Base-by-base conservation (phyloP, 2,888 invertebrate genomes). In the Tetragonisca angustula region DNA sequence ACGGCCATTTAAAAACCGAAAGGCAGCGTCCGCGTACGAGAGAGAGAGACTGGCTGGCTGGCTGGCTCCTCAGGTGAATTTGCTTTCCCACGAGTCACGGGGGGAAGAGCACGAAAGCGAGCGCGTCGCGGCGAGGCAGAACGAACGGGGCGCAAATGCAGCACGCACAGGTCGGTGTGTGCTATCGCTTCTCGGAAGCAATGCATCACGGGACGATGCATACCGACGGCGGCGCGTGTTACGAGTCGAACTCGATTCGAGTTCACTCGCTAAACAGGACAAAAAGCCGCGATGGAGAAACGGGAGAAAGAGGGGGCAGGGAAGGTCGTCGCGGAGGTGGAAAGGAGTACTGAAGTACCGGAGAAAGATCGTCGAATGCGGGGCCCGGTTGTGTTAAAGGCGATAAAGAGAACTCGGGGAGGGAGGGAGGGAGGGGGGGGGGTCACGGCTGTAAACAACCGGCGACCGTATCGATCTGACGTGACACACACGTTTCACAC, bases 151-250 rank as follows among this genome's bases (percentile, higher is more conserved):
- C 21, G 64, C 27, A 52, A 62, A 50, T 1, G 83, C 74, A 71
- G 73, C 43, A 43, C 43, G 9, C 43, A 43, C 43, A 32, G 49
- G 83, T 49, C 73, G 52, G 76, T 76, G 83, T 15, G 83, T 5
- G 56, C 87, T 91, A 88, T 90, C 90, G 88, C 79, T 91, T 91
- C 90, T 91, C 86, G 86, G 91, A 91, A 91, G 88, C 88, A 90
- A 89, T 88, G 89, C 89, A 88, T 87, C 88, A 76, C 81, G 80
- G 77, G 65, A 72, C 81, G 81, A 83, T 79, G 81, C 74, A 82
- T 69, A 79, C 70, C 79, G 86, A 81, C 32, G 86, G 76, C 79
- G 87, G 84, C 87, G 86, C 83, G 81, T 77, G 84, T 86, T 85
- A 77, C 76, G 81, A 83, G 76, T 83, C 87, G 81, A 67, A 67